Base-by-base conservation (phyloP, 1,140 invertebrate species). In the Diabrotica virgifera region DNA sequence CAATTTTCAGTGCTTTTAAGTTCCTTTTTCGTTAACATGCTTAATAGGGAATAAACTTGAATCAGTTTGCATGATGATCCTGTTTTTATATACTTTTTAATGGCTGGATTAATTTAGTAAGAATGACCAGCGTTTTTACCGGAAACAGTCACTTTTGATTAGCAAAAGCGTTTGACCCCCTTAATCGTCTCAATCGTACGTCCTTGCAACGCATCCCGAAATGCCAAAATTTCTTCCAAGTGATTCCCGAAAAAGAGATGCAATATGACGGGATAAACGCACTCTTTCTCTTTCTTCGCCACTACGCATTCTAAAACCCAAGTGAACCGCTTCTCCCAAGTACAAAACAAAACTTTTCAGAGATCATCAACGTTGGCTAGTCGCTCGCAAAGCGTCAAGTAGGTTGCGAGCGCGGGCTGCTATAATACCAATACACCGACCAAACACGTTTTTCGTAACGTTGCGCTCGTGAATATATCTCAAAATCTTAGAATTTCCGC, bases 311-410 rank as follows among this genome's bases (percentile, higher is more conserved):
- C 24, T 24, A 4, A 24, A 24, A 24, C 24, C 24, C 24, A 24
- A 24, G 24, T 24, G 24, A 24, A 24, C 24, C 24, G 24, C 24
- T 24, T 24, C 24, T 24, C 24, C 24, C 40, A 46, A 46, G 40
- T n/a, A 24, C 40, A 46, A 46, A 46, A 46, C 40, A 46, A 46
- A 46, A 46, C 40, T 46, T 46, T 46, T 46, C 40, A n/a, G n/a
- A 24, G 24, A 24, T 10, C n/a, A 46, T n/a, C 40, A 46, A 46
- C 40, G 40, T 46, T 10, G 8, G 40, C 40, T 46, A 46, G 40
- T 46, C 40, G 40, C 40, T 46, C 40, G 40, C 40, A 8, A 46
- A 46, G 40, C 40, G 40, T 46, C 40, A 46, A 46, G 8, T 8
- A 46, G 40, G 40, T 10, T 46, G 40, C 40, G 40, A 46, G 40